Percentiles rank a stretch among this genome's conserved stretches.
Conservation (phyloP, 2,113 vertebrate genomes). For the Takifugu flavidus region DNA sequence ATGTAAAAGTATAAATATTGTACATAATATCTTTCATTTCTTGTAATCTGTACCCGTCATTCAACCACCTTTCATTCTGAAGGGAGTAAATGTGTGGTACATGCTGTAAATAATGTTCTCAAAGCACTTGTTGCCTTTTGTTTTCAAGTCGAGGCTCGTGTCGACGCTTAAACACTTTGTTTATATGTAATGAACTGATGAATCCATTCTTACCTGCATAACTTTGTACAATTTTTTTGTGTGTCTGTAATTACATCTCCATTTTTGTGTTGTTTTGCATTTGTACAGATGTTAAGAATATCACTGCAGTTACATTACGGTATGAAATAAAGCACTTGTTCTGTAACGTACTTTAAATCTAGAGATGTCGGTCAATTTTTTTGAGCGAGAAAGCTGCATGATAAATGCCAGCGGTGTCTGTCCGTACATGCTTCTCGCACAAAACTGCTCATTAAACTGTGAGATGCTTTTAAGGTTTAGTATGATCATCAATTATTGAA, state of each 20-base stretch:
- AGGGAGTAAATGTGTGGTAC: conserved; percentile 88
- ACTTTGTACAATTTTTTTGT: conserved; percentile 89
- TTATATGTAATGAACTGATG: conserved; percentile 83
- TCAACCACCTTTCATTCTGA: conserved; percentile 92
- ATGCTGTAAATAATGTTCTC: conserved; percentile 92
- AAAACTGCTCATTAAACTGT: conserved; percentile 64
- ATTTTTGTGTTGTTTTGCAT: conserved; percentile 89
- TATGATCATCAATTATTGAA: conserved; percentile 66
- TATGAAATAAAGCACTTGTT: conserved; percentile 97
- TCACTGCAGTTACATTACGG: conserved; percentile 91
- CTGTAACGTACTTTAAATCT: conserved; percentile 55
- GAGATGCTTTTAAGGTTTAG: conserved; percentile 56
- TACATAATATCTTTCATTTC: conserved; percentile 77
- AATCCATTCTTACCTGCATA: conserved; percentile 81
- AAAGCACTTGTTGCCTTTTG: conserved; percentile 86
- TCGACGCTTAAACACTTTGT: conserved; percentile 83
- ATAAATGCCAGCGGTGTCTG: conserved; percentile 19
- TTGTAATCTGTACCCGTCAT: conserved; percentile 82
- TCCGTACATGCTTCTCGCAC: conserved; percentile 35
- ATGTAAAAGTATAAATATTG: conserved; percentile 78
- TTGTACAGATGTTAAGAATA: conserved; percentile 98
- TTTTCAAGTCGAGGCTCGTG: conserved; percentile 82
- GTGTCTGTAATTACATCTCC: conserved; percentile 82
- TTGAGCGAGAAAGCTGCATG: neutral
- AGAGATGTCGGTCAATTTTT: neutral